Percentiles rank a stretch among this genome's conserved stretches.
Evolutionary conservation across 2,888 invertebrate species (phyloP).

Genomic region (Bhutanitis thaidina): DNA sequence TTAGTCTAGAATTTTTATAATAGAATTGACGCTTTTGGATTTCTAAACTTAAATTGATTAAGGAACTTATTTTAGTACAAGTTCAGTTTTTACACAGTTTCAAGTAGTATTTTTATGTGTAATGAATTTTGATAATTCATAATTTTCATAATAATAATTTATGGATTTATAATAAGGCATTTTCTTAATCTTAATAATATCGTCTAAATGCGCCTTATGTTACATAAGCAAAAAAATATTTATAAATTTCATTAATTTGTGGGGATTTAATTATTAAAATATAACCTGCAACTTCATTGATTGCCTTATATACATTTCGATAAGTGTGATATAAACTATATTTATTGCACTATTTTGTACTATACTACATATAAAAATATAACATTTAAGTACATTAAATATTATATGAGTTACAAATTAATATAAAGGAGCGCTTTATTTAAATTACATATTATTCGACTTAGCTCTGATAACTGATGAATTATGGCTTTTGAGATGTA

Average conservation of each 20-base stretch:
- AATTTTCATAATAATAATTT: no score
- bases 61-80: no score
- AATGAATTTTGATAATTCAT: no score
- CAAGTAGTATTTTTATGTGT: no score
- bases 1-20: no score
- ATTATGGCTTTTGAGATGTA: not conserved
- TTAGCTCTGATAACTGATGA: not conserved
- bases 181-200: no score
- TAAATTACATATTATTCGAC: conserved; percentile 8
- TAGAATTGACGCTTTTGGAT: no score
- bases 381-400: conserved; percentile 35
- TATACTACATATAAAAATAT: conserved; percentile 28
- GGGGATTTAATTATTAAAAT: not conserved
- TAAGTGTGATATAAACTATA: not conserved
- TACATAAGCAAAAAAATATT: not conserved
- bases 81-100: no score
- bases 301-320: conserved; percentile 1
- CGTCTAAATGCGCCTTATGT: no score
- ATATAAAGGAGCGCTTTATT: conserved; percentile 1
- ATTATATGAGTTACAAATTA: conserved; percentile 8
- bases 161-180: no score
- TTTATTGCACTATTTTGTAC: conserved; percentile 45
- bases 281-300: not conserved
- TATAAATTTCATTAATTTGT: not conserved
- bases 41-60: no score